Evolutionary conservation across 2,888 invertebrate genomes (phyloP).

Genomic region (Mylabris sibirica): DNA sequence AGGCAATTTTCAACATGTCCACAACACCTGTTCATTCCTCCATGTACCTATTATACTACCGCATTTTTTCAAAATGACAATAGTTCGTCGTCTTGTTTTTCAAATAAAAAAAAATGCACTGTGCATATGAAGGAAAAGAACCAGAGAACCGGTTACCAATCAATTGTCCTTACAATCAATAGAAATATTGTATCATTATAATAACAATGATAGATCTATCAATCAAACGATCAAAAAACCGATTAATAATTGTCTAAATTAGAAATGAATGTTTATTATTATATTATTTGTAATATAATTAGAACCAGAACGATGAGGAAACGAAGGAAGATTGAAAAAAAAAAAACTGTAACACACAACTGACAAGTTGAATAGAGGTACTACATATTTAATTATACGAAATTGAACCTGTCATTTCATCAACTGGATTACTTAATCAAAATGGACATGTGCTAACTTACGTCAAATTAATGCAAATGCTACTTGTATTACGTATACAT

Average conservation of each 20-base stretch:
- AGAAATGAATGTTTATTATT: neutral
- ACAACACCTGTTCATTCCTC: neutral
- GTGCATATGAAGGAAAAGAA: conserved; percentile 17
- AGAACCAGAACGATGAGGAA: neutral
- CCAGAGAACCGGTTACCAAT: conserved; percentile 26
- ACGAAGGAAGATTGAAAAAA: neutral
- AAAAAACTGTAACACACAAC: neutral
- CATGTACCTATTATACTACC: neutral
- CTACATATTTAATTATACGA: conserved; percentile 13
- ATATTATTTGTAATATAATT: neutral
- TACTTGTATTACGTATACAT: conserved; percentile 27
- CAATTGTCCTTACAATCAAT: conserved; percentile 20
- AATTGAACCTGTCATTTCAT: conserved; percentile 16
- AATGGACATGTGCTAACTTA: conserved; percentile 23
- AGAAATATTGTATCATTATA: conserved; percentile 17
- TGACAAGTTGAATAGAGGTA: neutral
- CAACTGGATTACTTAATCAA: conserved; percentile 18
- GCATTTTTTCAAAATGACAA: conserved; percentile 3
- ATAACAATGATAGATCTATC: conserved; percentile 25
- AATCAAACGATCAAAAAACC: neutral
- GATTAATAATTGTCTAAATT: conserved; percentile 14
- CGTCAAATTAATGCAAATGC: conserved; percentile 31
- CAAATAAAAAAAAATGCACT: conserved; percentile 16
- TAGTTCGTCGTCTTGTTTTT: neutral
- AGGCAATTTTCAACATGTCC: neutral